These are phyloP conservation scores for Archocentrus centrarchus DNA, from an alignment of 2,113 vertebrate genomes.

Conservation along the genomic window DNA sequence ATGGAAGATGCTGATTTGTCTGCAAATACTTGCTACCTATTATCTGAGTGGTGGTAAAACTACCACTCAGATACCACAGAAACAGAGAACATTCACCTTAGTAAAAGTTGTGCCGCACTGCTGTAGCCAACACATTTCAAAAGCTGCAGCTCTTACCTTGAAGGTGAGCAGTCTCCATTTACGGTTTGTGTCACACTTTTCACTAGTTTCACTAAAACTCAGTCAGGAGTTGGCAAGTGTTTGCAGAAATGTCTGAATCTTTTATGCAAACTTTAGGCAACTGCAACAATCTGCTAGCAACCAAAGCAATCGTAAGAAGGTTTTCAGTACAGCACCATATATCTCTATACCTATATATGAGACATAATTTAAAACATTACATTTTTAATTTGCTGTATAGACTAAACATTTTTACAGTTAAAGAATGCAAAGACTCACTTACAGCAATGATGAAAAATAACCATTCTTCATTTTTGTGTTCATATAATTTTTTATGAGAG, in stretches of 20 bases:
- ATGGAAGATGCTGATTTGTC: not conserved
- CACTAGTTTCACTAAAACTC: not conserved
- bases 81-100: not conserved
- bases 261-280: not conserved
- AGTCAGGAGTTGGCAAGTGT: not conserved
- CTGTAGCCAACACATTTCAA: not conserved
- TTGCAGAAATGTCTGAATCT: too few relatives aligned
- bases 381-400: not conserved
- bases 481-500: not conserved
- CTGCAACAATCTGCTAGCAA: not conserved
- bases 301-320: not conserved
- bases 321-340: not conserved
- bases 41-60: too few relatives aligned
- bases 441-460: not conserved
- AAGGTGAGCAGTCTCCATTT: not conserved
- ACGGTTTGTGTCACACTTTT: not conserved
- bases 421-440: not conserved
- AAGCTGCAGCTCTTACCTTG: not conserved
- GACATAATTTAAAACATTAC: too few relatives aligned
- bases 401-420: not conserved
- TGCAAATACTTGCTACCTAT: not conserved
- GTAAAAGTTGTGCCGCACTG: not conserved
- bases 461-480: not conserved
- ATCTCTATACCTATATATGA: not conserved
- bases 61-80: too few relatives aligned